Conservation (phyloP, 35 echinoderm and acorn worm species). For the Hemicentrotus pulcherrimus region DNA sequence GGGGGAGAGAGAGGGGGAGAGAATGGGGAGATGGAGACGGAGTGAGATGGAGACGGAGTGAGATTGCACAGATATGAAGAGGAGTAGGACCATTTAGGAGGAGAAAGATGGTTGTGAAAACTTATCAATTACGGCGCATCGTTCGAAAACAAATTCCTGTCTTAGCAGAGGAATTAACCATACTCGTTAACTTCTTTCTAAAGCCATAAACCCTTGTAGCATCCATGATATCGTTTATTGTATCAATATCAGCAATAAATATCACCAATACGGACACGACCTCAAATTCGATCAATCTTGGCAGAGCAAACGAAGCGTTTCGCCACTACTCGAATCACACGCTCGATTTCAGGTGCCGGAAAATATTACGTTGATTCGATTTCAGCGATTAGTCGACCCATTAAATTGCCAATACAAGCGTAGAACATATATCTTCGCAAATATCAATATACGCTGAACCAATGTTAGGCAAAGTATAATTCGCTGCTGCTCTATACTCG, state of each 20-base stretch:
- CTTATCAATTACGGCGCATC: too few species aligned
- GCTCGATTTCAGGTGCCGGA: constrained; percentile 19
- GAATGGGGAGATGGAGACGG: too few species aligned
- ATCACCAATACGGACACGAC: neutral
- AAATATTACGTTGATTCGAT: constrained; percentile 18
- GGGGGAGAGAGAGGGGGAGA: too few species aligned
- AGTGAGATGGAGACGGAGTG: too few species aligned
- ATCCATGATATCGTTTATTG: neutral
- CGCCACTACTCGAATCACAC: neutral
- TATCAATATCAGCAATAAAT: neutral
- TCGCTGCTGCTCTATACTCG: neutral
- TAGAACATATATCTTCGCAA: constrained; percentile 2
- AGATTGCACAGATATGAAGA: too few species aligned
- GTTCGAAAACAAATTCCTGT: too few species aligned
- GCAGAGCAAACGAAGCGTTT: neutral
- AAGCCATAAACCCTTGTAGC: neutral
- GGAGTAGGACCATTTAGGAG: too few species aligned
- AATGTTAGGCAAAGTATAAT: neutral
- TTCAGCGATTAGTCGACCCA: neutral
- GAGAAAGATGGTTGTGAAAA: too few species aligned
- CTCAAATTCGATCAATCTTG: neutral
- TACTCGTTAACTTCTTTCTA: neutral
- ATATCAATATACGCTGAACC: constrained; percentile 10
- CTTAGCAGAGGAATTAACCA: neutral
- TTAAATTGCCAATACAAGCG: constrained; percentile 33